Base-by-base conservation (phyloP, 2,888 invertebrate species). In the Polydrusus tereticollis region DNA sequence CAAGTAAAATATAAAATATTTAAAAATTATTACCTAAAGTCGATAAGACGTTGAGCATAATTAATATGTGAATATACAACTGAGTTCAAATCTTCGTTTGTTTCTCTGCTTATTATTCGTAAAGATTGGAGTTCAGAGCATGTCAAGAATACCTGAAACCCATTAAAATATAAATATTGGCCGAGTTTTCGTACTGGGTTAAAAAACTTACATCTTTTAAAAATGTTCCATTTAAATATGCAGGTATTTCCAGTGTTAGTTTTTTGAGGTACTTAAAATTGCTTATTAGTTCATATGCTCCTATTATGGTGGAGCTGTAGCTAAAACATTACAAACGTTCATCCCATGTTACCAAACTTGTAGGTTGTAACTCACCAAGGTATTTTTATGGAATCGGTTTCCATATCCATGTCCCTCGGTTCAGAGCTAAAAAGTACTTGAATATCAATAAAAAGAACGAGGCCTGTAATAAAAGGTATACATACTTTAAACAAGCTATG, bases 161-260 rank as follows among this genome's bases (percentile, higher is more conserved):
- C 2, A 16, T n/a, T 20, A 60, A 21, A 33, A 36, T n/a, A n/a
- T n/a, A n/a, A n/a, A n/a, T n/a, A n/a, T n/a, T n/a, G n/a, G n/a
- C n/a, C n/a, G n/a, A n/a, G n/a, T n/a, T n/a, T n/a, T n/a, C n/a
- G n/a, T n/a, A n/a, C n/a, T n/a, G n/a, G n/a, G n/a, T n/a, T 8
- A 41, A 64, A 21, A 36, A 29, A 73, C 71, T 63, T 66, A 75
- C 75, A 52, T 74, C 69, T 45, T 69, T 72, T 8, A 75, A 47
- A 57, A 74, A 74, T n/a, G 26, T 64, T 29, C 74, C 76, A 64
- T 75, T 72, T 50, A 65, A 52, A 68, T 72, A 69, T 23, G 66
- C 26, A 18, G 76, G 76, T 38, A 76, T 68, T 60, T 76, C 76
- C 41, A 76, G 14, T 10, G 68, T 50, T 23, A 76, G 60, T 62